These are phyloP conservation scores for Podarcis lilfordi DNA, from an alignment of 2,797 vertebrate species.

Conservation along the genomic window DNA sequence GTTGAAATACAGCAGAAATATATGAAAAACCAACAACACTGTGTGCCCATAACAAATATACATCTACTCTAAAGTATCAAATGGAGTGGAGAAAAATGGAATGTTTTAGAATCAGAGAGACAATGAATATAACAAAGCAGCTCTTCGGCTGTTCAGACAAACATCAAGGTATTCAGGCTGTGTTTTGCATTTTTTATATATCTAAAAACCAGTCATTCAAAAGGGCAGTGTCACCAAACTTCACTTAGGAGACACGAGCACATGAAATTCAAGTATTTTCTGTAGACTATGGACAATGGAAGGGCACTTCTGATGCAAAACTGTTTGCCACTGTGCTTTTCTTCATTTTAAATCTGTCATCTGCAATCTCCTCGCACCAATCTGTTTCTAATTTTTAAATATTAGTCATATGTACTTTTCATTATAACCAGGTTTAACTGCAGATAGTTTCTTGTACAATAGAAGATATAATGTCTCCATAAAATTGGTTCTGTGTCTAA, in stretches of 20 bases:
- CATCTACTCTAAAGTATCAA: conserved; percentile 56
- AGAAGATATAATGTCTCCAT: conserved; percentile 38
- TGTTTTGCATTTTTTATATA: conserved; percentile 20
- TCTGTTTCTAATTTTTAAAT: neutral
- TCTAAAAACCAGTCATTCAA: conserved; percentile 41
- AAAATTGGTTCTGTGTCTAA: conserved; percentile 40
- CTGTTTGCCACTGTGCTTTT: conserved; percentile 45
- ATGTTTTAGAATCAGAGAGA: conserved; percentile 27
- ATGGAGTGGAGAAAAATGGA: conserved; percentile 35
- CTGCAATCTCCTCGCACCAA: neutral
- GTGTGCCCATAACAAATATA: conserved; percentile 23
- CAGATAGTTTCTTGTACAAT: conserved; percentile 30
- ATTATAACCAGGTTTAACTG: conserved; percentile 13
- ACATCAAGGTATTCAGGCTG: conserved; percentile 47
- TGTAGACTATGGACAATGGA: conserved; percentile 63
- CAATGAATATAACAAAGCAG: conserved; percentile 60
- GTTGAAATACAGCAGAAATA: conserved; percentile 38
- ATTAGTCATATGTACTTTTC: conserved; percentile 2
- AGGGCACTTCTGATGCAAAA: conserved; percentile 64
- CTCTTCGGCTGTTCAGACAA: conserved; percentile 49
- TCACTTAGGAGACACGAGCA: conserved; percentile 58
- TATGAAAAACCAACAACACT: conserved; percentile 27
- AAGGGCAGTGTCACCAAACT: conserved; percentile 58
- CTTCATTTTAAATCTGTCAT: conserved; percentile 5
- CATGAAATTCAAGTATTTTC: conserved; percentile 74